Conservation (phyloP, 2,888 invertebrate species). For the Nemoura dubitans region DNA sequence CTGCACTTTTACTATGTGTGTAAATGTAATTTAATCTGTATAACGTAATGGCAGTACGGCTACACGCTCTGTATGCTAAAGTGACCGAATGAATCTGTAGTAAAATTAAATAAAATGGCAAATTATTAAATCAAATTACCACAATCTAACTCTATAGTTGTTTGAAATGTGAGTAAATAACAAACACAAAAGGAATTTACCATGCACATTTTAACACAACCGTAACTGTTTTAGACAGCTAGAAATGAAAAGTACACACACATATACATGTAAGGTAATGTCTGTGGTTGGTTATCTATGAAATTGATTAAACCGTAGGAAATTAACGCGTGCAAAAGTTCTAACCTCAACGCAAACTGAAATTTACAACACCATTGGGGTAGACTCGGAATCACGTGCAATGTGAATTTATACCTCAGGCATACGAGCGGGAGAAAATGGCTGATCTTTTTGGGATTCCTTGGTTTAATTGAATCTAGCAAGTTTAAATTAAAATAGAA, state of each 20-base stretch:
- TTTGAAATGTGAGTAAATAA: background rate
- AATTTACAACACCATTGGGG: background rate
- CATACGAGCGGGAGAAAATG: background rate
- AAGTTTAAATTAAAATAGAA: background rate
- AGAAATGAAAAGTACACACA: background rate
- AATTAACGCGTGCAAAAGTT: background rate
- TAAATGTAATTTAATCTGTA: too few species aligned
- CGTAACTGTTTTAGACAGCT: background rate
- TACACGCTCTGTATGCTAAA: too few species aligned
- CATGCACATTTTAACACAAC: background rate
- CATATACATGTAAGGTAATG: background rate
- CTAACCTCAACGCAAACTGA: background rate
- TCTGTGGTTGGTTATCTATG: background rate
- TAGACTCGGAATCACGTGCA: background rate
- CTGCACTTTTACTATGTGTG: too few species aligned
- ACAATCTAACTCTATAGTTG: background rate
- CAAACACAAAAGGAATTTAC: background rate
- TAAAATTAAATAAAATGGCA: too few species aligned
- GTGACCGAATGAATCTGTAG: too few species aligned
- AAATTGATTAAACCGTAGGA: background rate
- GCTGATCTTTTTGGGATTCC: constrained; percentile 7
- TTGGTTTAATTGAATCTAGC: background rate
- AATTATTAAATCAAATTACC: background rate
- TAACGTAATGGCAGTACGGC: too few species aligned
- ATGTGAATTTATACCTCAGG: background rate